Evolutionary conservation across 2,113 vertebrate genomes (phyloP).

Genomic region (Pluvianellus socialis): DNA sequence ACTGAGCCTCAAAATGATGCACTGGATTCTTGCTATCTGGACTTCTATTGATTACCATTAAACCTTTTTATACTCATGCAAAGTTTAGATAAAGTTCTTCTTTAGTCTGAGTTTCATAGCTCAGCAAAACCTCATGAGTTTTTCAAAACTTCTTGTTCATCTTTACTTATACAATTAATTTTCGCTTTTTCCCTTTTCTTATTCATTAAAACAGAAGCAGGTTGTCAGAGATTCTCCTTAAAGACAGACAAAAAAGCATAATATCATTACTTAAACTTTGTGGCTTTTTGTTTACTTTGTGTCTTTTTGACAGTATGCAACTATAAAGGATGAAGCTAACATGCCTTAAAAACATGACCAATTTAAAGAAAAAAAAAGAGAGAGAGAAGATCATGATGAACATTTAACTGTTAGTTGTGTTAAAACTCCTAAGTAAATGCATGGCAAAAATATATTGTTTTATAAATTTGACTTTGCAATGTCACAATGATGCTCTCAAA

Average conservation of each 20-base stretch:
- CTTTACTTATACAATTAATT: neutral
- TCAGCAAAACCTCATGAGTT: neutral
- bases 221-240: neutral
- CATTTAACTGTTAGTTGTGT: neutral
- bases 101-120: neutral
- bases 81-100: neutral
- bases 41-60: neutral
- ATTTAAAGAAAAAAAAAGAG: neutral
- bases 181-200: neutral
- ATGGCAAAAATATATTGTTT: neutral
- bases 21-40: neutral
- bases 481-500: neutral
- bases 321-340: neutral
- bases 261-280: neutral
- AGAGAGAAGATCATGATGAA: neutral
- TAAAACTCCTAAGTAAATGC: neutral
- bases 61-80: neutral
- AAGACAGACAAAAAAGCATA: neutral
- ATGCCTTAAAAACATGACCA: accelerated
- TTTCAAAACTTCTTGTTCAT: neutral
- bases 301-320: neutral
- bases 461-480: neutral
- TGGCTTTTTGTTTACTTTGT: neutral
- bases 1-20: neutral
- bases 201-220: neutral